Evolutionary conservation across 2,888 invertebrate genomes (phyloP).

Genomic region (Pachliopta kotzebuea): DNA sequence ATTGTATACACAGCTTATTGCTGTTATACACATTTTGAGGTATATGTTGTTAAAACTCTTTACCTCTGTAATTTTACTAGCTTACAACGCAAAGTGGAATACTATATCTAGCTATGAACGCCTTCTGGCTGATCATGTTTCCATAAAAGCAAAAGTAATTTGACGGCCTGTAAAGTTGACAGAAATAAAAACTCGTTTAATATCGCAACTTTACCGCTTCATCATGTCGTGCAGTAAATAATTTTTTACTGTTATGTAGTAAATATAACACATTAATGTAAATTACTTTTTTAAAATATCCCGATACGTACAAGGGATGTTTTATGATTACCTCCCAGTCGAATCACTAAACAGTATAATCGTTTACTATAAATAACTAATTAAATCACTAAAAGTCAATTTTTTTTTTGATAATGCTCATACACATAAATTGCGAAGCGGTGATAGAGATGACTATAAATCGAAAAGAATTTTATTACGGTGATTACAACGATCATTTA

Average conservation of each 20-base stretch:
- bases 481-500: constrained; percentile 7
- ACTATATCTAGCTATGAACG: too few relatives aligned
- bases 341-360: constrained; percentile 48
- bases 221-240: background rate
- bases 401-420: constrained; percentile 54
- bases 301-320: constrained; percentile 11
- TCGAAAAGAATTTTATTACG: constrained; percentile 27
- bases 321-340: constrained; percentile 31
- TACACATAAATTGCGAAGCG: constrained; percentile 51
- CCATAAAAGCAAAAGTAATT: background rate
- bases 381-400: constrained; percentile 56
- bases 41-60: too few relatives aligned
- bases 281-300: background rate
- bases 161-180: background rate
- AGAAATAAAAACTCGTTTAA: background rate
- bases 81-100: too few relatives aligned
- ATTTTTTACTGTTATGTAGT: background rate
- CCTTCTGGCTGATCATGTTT: too few relatives aligned
- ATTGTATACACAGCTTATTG: too few relatives aligned
- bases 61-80: too few relatives aligned
- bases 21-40: too few relatives aligned
- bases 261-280: constrained; percentile 6
- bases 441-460: constrained; percentile 49
- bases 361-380: constrained; percentile 55
- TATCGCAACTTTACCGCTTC: background rate